Percentiles rank a stretch among this genome's conserved stretches.
Evolutionary conservation across 92 coral and sea anemone genomes (phyloP).

Genomic region (Blastomussa wellsi): DNA sequence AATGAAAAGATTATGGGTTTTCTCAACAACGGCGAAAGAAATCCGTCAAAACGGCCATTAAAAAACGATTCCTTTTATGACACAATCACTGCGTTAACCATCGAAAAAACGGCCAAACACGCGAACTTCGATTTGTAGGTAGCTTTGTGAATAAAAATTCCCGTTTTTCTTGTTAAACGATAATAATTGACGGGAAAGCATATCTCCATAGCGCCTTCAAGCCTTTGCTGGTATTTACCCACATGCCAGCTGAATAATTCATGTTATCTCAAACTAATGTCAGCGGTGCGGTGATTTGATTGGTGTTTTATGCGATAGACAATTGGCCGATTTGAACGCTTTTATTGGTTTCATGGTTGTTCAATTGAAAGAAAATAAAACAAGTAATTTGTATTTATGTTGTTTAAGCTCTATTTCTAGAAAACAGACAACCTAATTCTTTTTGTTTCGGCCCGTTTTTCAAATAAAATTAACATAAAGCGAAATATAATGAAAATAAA

Average conservation of each 20-base stretch:
- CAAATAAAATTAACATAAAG: neutral
- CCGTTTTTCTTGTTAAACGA: slow-evolving; percentile 5
- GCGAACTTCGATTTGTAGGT: neutral
- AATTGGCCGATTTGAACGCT: neutral
- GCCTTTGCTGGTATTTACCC: slow-evolving; percentile 63
- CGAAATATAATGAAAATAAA: neutral
- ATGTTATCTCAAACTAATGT: slow-evolving; percentile 23
- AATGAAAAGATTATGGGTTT: slow-evolving; percentile 6
- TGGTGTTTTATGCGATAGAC: slow-evolving; percentile 35
- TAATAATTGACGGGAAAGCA: slow-evolving; percentile 12
- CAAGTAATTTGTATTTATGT: neutral
- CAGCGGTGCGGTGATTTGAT: slow-evolving; percentile 28
- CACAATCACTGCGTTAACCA: neutral
- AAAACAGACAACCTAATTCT: neutral
- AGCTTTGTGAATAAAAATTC: slow-evolving; percentile 3
- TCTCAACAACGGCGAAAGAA: neutral
- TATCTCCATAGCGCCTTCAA: slow-evolving; percentile 84
- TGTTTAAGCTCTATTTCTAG: neutral
- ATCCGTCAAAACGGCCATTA: neutral
- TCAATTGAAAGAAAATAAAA: slow-evolving; percentile 15
- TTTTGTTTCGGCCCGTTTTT: neutral
- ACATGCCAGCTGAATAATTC: slow-evolving; percentile 70
- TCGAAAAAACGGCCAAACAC: neutral
- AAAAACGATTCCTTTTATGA: neutral
- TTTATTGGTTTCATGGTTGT: slow-evolving; percentile 19